phyloP scores from a whole-genome alignment of 64 coral and sea anemone genomes.

The Acropora tenuis region DNA sequence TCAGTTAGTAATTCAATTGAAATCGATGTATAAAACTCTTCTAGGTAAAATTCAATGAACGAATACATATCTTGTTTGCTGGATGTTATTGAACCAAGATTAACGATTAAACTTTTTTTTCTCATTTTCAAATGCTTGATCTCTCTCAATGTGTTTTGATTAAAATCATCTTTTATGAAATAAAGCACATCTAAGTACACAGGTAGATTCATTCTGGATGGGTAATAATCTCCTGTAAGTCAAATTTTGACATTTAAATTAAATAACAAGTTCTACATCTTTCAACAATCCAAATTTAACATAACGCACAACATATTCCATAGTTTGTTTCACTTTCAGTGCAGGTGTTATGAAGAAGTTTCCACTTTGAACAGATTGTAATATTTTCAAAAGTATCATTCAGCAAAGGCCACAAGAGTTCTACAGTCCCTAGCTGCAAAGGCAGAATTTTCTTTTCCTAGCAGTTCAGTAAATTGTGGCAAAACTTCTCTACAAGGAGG shows the following conservation, averaged over 20 bases:
- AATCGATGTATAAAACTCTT: not conserved
- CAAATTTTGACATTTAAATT: conserved; percentile 23
- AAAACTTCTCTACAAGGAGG: conserved; percentile 19
- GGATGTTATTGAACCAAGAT: conserved; percentile 1
- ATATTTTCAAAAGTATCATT: not conserved
- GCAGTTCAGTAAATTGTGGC: not conserved
- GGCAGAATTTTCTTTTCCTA: not conserved
- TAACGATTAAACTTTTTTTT: too few relatives aligned
- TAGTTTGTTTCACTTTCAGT: conserved; percentile 2
- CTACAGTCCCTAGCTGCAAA: not conserved
- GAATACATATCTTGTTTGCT: not conserved
- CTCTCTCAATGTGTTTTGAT: not conserved
- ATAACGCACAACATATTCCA: not conserved
- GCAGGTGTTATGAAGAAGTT: not conserved
- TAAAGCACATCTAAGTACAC: not conserved
- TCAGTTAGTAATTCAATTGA: not conserved
- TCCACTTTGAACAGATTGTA: not conserved
- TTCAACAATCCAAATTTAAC: not conserved
- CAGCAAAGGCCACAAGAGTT: not conserved
- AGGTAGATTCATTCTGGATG: conserved; percentile 28
- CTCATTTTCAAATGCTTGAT: not conserved
- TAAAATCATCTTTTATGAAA: not conserved
- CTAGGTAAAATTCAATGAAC: not conserved
- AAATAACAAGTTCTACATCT: not conserved
- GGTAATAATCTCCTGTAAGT: conserved; percentile 25